These are phyloP conservation scores for Martes flavigula DNA, from an alignment of 2,797 vertebrate species.

Conservation along the genomic window DNA sequence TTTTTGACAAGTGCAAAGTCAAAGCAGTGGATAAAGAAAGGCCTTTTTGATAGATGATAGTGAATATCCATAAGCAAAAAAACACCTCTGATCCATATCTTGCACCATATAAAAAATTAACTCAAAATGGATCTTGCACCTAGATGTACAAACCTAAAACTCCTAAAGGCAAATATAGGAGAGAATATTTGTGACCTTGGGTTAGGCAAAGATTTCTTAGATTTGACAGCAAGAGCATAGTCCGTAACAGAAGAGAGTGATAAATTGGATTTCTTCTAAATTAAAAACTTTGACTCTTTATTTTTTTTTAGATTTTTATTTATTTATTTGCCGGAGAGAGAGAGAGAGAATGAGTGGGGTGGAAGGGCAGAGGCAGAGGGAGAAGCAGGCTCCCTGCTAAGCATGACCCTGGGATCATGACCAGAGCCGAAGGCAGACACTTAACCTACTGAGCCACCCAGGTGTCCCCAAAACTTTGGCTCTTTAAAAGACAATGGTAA, in stretches of 20 bases:
- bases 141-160: background rate
- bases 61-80: background rate
- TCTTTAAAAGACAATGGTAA: background rate
- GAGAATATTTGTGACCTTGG: background rate
- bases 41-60: background rate
- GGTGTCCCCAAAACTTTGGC: background rate
- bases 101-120: background rate
- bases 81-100: background rate
- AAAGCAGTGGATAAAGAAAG: background rate
- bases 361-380: too few species aligned
- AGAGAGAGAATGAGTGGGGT: too few species aligned
- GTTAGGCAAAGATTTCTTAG: background rate
- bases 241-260: background rate
- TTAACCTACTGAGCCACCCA: too few species aligned
- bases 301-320: too few species aligned
- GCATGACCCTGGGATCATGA: too few species aligned
- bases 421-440: too few species aligned
- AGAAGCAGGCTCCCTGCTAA: too few species aligned
- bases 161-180: background rate
- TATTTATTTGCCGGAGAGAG: too few species aligned
- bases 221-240: background rate
- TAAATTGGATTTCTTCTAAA: background rate
- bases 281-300: background rate
- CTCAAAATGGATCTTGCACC: background rate
- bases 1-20: background rate